A percentile compares a stretch with the other conserved stretches of the same genome.
phyloP scores from a whole-genome alignment of 2,797 vertebrate genomes.

The Xenops minutus region DNA sequence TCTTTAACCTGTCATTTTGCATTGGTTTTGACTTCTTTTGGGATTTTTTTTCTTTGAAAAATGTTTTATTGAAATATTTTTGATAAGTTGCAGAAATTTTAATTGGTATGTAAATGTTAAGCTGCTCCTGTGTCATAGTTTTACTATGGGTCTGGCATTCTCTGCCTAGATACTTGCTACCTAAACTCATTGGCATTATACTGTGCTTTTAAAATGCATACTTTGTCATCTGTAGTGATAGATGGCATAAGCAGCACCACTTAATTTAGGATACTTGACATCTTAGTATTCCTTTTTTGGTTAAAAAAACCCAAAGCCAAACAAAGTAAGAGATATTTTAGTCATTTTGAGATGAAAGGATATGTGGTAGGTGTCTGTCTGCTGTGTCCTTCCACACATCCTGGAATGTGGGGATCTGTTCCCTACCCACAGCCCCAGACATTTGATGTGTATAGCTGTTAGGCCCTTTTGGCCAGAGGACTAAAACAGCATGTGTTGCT shows the following conservation, averaged over 20 bases:
- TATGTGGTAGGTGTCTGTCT: background rate
- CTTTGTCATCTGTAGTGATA: background rate
- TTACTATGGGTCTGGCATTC: background rate
- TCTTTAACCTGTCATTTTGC: constrained; percentile 7
- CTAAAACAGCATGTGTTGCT: background rate
- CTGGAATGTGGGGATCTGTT: background rate
- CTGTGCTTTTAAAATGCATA: background rate
- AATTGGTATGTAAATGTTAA: constrained; percentile 5
- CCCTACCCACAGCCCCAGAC: background rate
- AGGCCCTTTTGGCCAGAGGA: background rate
- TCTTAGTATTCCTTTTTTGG: background rate
- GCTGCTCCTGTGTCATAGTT: background rate
- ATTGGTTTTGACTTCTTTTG: background rate
- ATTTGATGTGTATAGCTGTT: rapidly evolving
- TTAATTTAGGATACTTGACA: background rate
- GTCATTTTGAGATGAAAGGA: background rate
- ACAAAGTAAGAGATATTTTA: background rate
- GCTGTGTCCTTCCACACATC: background rate
- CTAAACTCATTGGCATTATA: background rate
- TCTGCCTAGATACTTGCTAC: background rate
- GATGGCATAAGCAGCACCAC: background rate
- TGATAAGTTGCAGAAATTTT: constrained; percentile 11
- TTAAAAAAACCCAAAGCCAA: background rate
- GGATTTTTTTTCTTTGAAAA: background rate
- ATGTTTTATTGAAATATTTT: constrained; percentile 14